Evolutionary conservation across 1,140 invertebrate genomes (phyloP), one percentile per base, ranked within the genome.

Genomic region (Drosophila lacteicornis): DNA sequence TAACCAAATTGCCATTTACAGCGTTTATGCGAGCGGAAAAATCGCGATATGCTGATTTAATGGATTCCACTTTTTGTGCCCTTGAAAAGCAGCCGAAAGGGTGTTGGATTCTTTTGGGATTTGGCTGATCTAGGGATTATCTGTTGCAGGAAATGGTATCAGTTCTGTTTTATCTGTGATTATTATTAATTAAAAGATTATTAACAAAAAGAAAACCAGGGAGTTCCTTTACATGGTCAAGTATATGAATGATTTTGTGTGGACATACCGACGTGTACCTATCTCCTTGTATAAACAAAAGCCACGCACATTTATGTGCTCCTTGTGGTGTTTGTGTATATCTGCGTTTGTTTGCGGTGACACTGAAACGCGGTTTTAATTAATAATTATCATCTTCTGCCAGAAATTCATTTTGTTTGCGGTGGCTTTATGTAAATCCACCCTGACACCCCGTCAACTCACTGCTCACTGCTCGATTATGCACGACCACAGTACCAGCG

Each of bases 321-420:
- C 33, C 19, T 55, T 22, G 30, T 12, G 46, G 25, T 71, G 49
- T 71, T 69, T 58, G 38, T 33, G 19, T 36, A 36, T 71, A 40
- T 80, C 47, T 57, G 17, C 59, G 36, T 55, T n/a, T 61, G 59
- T 79, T 80, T 68, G 66, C 77, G 47, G 40, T 65, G 80, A 59
- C 75, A 80, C 78, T 83, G 71, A 76, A 79, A 71, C 59, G 69
- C 74, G 82, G 75, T 82, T 85, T 85, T 86, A 87, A 87, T 83
- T 88, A 88, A 88, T 80, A 83, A 77, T 80, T 80, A 88, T 56
- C 42, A 85, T 78, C 78, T 78, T 60, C 27, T 76, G 62, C 59
- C 74, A 66, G 58, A 61, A 53, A 42, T 73, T 50, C 56, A 61
- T 63, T 60, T 69, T 61, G 55, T 77, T 67, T 83, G 80, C 58